phyloP scores from a whole-genome alignment of 1,140 invertebrate genomes.

The Drosophila bocki region DNA sequence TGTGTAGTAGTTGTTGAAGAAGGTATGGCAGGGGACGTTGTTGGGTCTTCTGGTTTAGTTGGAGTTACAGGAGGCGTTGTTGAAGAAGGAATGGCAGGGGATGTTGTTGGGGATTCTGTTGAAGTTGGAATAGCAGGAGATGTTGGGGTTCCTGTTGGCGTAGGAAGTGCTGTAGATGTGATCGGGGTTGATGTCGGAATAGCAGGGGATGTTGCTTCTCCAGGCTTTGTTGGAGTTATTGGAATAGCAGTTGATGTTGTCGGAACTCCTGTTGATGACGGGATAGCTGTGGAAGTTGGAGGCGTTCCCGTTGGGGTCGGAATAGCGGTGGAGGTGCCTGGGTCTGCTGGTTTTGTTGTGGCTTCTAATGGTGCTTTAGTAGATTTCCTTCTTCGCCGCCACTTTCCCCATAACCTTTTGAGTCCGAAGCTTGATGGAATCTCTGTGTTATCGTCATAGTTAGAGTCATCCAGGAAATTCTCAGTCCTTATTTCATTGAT shows the following conservation, averaged over 20 bases:
- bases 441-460: slow-evolving; percentile 5
- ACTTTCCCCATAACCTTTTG: slow-evolving; percentile 19
- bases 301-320: background rate
- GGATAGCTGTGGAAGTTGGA: background rate
- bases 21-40: background rate
- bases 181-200: slow-evolving; percentile 5
- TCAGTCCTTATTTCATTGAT: background rate
- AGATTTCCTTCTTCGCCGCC: slow-evolving; percentile 1
- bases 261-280: background rate
- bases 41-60: no score
- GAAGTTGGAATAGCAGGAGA: slow-evolving; percentile 2
- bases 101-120: background rate
- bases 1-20: background rate
- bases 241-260: no score
- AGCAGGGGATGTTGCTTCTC: no score
- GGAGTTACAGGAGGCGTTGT: no score
- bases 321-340: background rate
- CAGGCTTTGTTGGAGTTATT: no score
- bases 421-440: background rate
- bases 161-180: background rate
- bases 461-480: background rate
- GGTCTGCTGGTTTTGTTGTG: background rate
- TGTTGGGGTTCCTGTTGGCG: background rate
- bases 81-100: no score
- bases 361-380: background rate